phyloP scores from a whole-genome alignment of 2,113 vertebrate species.

The Chlorocebus sabaeus region DNA sequence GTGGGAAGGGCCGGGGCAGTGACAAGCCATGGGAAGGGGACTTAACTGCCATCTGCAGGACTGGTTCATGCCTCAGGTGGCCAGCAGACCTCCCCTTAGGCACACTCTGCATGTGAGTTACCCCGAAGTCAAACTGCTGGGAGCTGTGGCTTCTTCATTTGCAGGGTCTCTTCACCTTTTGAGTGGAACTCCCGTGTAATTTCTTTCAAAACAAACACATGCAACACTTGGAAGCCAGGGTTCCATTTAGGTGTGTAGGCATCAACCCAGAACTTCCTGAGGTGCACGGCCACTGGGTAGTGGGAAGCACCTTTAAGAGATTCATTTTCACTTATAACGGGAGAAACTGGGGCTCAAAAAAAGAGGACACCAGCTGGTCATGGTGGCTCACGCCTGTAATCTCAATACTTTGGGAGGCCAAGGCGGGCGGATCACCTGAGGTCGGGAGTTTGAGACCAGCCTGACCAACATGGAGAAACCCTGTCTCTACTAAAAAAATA shows the following conservation, averaged over 20 bases:
- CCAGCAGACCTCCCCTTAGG: neutral
- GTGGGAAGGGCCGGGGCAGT: fast-evolving
- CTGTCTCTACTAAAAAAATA: no score
- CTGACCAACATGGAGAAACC: no score
- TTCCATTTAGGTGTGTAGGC: neutral
- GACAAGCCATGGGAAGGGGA: no score
- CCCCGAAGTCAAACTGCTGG: no score
- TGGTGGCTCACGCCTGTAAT: no score
- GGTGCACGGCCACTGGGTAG: no score
- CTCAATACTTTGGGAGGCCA: no score
- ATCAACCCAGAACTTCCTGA: neutral
- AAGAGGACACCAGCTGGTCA: neutral
- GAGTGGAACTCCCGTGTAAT: neutral
- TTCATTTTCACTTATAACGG: neutral
- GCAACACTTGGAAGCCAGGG: neutral
- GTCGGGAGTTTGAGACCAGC: no score
- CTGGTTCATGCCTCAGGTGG: neutral
- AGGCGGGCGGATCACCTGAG: no score
- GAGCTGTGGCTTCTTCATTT: neutral
- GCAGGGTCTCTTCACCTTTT: neutral
- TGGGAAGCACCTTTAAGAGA: neutral
- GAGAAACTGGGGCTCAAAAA: neutral
- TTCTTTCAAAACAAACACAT: neutral
- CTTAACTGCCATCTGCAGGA: neutral
- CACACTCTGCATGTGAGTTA: neutral